These are phyloP conservation scores for Mythimna vitellina DNA, from an alignment of 2,888 invertebrate species.

Conservation along the genomic window DNA sequence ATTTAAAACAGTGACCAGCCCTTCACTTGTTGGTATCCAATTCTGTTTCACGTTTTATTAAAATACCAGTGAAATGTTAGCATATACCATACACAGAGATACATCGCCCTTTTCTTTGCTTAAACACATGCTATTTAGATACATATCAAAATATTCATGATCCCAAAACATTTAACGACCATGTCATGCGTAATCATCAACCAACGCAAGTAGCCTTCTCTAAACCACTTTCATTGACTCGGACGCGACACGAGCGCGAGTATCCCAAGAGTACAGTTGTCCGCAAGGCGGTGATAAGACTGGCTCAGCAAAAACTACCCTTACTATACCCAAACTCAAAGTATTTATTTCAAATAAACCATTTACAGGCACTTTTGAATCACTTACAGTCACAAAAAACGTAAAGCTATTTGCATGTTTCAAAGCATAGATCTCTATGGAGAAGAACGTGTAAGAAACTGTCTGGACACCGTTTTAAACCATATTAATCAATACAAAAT, in stretches of 20 bases:
- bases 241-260: background rate
- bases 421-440: no score
- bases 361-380: no score
- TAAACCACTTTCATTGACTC: constrained; percentile 42
- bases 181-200: background rate
- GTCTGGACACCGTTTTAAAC: no score
- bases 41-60: no score
- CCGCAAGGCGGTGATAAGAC: background rate
- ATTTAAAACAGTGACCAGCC: no score
- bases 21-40: no score
- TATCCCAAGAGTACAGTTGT: background rate
- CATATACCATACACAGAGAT: background rate
- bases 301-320: background rate
- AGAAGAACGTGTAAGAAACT: no score
- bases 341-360: no score
- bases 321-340: background rate
- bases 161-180: constrained; percentile 13
- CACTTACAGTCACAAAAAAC: no score
- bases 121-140: background rate
- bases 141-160: background rate
- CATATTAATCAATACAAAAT: no score
- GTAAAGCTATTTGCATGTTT: no score
- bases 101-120: background rate
- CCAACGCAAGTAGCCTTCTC: background rate
- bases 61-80: background rate